phyloP scores from a whole-genome alignment of 1,140 invertebrate species.

The Drosophila ogumai region DNA sequence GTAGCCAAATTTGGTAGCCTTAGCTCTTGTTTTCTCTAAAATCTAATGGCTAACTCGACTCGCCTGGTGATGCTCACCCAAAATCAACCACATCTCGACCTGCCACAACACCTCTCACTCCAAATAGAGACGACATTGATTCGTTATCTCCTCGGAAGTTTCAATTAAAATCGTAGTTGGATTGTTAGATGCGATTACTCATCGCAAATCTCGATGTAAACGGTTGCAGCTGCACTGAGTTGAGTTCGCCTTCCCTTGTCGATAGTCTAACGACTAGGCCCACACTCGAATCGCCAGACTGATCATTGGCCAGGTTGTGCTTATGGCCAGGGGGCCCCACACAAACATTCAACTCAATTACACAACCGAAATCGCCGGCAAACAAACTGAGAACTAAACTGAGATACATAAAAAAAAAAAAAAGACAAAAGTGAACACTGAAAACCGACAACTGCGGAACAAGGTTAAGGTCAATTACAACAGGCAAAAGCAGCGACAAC shows the following conservation, averaged over 20 bases:
- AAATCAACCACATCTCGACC: background rate
- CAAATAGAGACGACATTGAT: slow-evolving; percentile 10
- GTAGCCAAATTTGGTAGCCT: background rate
- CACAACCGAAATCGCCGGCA: slow-evolving; percentile 29
- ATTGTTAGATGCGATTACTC: slow-evolving; percentile 29
- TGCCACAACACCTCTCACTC: slow-evolving; percentile 7
- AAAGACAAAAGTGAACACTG: slow-evolving; percentile 1
- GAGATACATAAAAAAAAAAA: slow-evolving; percentile 2
- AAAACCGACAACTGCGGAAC: slow-evolving; percentile 52
- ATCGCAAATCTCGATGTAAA: slow-evolving; percentile 2
- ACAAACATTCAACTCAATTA: slow-evolving; percentile 29
- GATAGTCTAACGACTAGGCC: slow-evolving; percentile 25
- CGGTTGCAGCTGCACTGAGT: slow-evolving; percentile 25
- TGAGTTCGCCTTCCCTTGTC: slow-evolving; percentile 30
- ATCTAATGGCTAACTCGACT: background rate
- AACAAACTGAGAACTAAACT: slow-evolving; percentile 38
- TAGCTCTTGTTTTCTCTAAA: too few relatives aligned
- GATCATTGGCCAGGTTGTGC: slow-evolving; percentile 29
- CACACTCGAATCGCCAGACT: slow-evolving; percentile 29
- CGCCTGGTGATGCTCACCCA: background rate
- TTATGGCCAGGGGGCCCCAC: slow-evolving; percentile 7
- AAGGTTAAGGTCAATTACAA: slow-evolving; percentile 81
- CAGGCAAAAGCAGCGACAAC: slow-evolving; percentile 38
- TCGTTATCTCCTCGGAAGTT: slow-evolving; percentile 19
- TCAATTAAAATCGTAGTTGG: slow-evolving; percentile 10